These are phyloP conservation scores for Alloscopus bannaensis DNA, from an alignment of 2,888 invertebrate species.

Conservation along the genomic window DNA sequence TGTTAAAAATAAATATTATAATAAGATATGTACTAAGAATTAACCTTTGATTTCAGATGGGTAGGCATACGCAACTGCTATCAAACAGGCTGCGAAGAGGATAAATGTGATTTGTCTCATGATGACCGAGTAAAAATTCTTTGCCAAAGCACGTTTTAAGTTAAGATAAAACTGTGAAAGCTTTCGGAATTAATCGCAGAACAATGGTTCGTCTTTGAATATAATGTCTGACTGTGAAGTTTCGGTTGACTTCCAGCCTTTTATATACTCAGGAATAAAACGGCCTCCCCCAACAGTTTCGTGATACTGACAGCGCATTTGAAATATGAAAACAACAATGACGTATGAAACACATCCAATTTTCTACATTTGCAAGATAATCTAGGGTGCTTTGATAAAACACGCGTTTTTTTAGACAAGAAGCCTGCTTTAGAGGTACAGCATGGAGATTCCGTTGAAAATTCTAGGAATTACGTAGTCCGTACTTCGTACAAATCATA, in stretches of 20 bases:
- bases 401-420: constrained; percentile 7
- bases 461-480: too few relatives aligned
- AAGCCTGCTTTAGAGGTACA: constrained; percentile 32
- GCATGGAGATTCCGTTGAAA: constrained; percentile 52
- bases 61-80: constrained; percentile 56
- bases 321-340: constrained; percentile 19
- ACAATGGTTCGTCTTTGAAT: neutral
- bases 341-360: constrained; percentile 5
- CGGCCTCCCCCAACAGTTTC: too few relatives aligned
- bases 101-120: constrained; percentile 46
- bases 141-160: neutral
- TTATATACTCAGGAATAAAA: constrained; percentile 23
- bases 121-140: neutral
- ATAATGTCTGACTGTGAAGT: constrained; percentile 41
- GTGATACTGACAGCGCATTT: too few relatives aligned
- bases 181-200: neutral
- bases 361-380: neutral
- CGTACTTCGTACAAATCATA: constrained; percentile 23
- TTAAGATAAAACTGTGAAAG: neutral
- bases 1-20: constrained; percentile 28
- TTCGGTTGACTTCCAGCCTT: constrained; percentile 11
- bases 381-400: constrained; percentile 1
- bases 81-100: constrained; percentile 42
- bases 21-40: constrained; percentile 16
- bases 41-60: constrained; percentile 46